Evolutionary conservation across 2,113 vertebrate genomes (phyloP), one percentile per base, ranked within the genome.

Genomic region (Scophthalmus maximus): DNA sequence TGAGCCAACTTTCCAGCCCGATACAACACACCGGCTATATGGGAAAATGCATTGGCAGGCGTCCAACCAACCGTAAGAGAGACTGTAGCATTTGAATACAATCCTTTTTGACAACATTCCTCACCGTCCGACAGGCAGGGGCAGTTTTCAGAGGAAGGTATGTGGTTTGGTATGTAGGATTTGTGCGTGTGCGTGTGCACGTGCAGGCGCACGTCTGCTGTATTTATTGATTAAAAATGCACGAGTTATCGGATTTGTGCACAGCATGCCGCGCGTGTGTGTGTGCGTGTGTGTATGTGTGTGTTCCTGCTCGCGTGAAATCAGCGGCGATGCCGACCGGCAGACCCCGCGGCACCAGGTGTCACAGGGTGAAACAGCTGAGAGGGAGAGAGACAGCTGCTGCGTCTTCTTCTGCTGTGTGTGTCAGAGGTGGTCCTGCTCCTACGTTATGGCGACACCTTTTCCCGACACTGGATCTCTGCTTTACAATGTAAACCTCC

Each of bases 331-430:
- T 60, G 60, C 52, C 40, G 61, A 76, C 7, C 52, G 76, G 83
- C 73, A 89, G 85, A 91, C 87, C 66, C 50, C 22, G 22, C 63
- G 88, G 89, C 87, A 89, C 88, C 88, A 88, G 87, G 87, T 91
- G 90, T 86, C 87, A 85, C 50, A 55, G 68, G 53, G 55, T 60
- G 71, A 87, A 87, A 87, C 88, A 92, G 90, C 89, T 92, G 90
- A 92, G 79, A 61, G 72, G 40, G 61, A 23, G 15, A 25, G 12
- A 58, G 64, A 76, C 87, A 91, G 86, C 88, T 90, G 86, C 78
- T 87, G 76, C 73, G 83, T 50, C 67, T 79, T 20, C 27, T 56
- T 27, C 20, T 15, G 15, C 15, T 46, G 22, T 23, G 53, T 55
- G 70, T 42, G 60, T 84, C 84, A 73, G 77, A 83, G 82, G 76